Evolutionary conservation across 2,113 vertebrate genomes (phyloP), one percentile per base, ranked within the genome.

Genomic region (Centropus bengalensis): DNA sequence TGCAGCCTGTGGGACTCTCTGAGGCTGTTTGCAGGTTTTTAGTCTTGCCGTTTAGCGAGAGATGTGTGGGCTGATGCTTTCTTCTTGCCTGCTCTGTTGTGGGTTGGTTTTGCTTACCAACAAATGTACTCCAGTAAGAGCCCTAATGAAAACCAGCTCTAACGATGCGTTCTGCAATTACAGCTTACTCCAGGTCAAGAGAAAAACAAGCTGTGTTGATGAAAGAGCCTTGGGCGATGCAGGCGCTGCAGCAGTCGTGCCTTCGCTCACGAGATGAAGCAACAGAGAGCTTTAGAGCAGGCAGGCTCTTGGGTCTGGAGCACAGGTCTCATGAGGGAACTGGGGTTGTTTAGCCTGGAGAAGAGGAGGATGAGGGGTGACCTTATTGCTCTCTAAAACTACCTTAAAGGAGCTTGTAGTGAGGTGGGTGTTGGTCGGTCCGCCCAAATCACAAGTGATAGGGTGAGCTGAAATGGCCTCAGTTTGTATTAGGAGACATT

Each of bases 41-140:
- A 6, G 10, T 27, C 1, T 38, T 18, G 16, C 38, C 17, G 0
- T 63, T 26, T 19, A 58, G 44, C 0, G 24, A 23, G 74, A 13
- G 23, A 14, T 26, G 80, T 5, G 81, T 75, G 81, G 81, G 76
- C 23, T 38, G 80, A 26, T 15, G 69, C 82, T 86, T 86, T 59
- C 69, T 59, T 86, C 81, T 86, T 22, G 6, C 11, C 75, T 4
- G 76, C 52, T 76, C 56, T 77, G n/a, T 24, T 77, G 91, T 66
- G 64, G 70, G 38, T 55, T 86, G 70, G 38, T 66, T 89, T 70
- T 93, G 87, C 82, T 76, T 82, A 60, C 82, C 40, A 82, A 60
- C 82, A 86, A 76, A n/a, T 21, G 69, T 36, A 22, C 63, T 81
- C 45, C 45, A 59, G 60, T 56, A 21, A 52, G 58, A 75, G 32